Evolutionary conservation across 1,140 invertebrate genomes (phyloP).

Genomic region (Drosophila insularis): DNA sequence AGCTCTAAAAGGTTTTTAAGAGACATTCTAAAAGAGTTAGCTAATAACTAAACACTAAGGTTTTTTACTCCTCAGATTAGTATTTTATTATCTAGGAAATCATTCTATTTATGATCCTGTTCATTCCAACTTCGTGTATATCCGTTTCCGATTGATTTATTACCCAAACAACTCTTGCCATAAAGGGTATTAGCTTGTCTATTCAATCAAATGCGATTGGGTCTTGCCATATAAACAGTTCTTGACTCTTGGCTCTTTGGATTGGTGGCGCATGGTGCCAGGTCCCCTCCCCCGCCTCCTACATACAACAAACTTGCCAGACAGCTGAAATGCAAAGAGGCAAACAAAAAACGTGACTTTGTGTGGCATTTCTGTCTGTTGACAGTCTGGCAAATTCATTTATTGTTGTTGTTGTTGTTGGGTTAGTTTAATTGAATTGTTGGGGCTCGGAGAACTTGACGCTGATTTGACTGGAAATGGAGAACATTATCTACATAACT

Average conservation of each 20-base stretch:
- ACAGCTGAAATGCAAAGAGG: slow-evolving; percentile 2
- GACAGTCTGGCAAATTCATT: slow-evolving; percentile 42
- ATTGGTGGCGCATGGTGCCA: slow-evolving; percentile 40
- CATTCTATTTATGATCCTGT: neutral
- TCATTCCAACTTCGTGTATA: neutral
- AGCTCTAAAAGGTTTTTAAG: no score
- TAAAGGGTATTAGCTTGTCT: slow-evolving; percentile 32
- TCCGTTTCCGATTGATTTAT: neutral
- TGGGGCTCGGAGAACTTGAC: slow-evolving; percentile 43
- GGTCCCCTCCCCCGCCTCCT: neutral
- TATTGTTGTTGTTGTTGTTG: slow-evolving; percentile 4
- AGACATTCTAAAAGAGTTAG: no score
- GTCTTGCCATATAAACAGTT: slow-evolving; percentile 32
- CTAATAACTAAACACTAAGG: no score
- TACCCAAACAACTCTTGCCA: neutral
- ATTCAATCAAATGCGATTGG: slow-evolving; percentile 15
- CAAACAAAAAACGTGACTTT: slow-evolving; percentile 52
- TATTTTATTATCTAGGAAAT: no score
- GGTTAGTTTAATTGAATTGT: slow-evolving; percentile 55
- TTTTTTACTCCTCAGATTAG: no score
- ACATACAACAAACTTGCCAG: slow-evolving; percentile 4
- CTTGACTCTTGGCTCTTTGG: neutral
- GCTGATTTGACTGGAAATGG: slow-evolving; percentile 59
- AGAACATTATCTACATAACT: slow-evolving; percentile 23
- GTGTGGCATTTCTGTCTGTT: slow-evolving; percentile 54